Evolutionary conservation across 2,888 invertebrate genomes (phyloP), one percentile per base, ranked within the genome.

Genomic region (Lasioglossum malachurum): DNA sequence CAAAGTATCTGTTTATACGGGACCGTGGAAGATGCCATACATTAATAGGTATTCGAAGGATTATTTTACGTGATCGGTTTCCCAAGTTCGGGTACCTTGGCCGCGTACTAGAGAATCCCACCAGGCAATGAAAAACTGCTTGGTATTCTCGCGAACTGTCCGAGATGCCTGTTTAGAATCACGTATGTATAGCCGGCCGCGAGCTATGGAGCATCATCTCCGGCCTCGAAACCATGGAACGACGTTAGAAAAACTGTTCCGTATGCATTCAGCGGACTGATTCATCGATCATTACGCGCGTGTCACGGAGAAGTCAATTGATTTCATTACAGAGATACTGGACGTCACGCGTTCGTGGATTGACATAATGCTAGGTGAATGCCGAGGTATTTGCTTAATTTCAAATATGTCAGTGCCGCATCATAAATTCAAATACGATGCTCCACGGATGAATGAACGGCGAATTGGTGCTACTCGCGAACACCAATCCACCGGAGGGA

Each of bases 1-100:
- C 82, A 44, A 77, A 77, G 82, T 75, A 78, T 87, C 77, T 80
- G 79, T 80, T 87, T 85, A 85, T 87, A 46, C 74, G 44, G 71
- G 73, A 41, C 78, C 46, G 67, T 57, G 64, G 79, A 74, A 72
- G 80, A 83, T 73, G 77, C 79, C 77, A 78, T 82, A 73, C 75
- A 80, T 86, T 86, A 86, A 86, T 86, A 86, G 86, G 67, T 69
- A 86, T 80, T 80, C 87, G 83, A 86, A 80, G 87, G 86, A 87
- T 87, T 87, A 86, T 87, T 82, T 80, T 87, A 87, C 87, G 87
- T 87, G 87, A 87, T 83, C 86, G 23, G 83, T n/a, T 44, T 87
- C 38, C 41, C 57, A 75, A 87, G 23, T 31, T 46, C 46, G 60
- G 23, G 14, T n/a, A 31, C 23, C 75, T 35, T 64, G 27, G 57